Evolutionary conservation across 1,140 invertebrate genomes (phyloP).

Genomic region (Anthonomus grandis): DNA sequence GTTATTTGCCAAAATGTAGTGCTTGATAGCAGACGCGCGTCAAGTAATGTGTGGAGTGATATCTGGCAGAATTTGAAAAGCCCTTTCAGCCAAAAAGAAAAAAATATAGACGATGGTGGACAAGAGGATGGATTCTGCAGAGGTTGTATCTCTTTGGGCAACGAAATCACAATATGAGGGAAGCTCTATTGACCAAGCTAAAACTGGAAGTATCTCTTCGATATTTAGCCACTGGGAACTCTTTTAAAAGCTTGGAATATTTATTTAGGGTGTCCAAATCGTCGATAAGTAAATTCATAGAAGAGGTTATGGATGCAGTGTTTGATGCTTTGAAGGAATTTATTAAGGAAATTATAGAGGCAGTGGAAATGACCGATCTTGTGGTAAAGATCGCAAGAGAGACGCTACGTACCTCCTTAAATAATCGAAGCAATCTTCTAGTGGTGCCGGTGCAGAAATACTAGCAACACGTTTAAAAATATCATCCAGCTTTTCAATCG

Average conservation of each 20-base stretch:
- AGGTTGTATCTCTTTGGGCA: background rate
- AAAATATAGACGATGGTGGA: background rate
- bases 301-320: background rate
- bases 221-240: no score
- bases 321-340: background rate
- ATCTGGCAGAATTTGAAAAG: background rate
- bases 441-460: background rate
- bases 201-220: no score
- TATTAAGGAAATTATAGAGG: background rate
- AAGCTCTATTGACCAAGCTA: no score
- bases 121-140: background rate
- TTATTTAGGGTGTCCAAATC: background rate
- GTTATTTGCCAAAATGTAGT: background rate
- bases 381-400: slow-evolving; percentile 12
- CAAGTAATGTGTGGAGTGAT: background rate
- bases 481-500: slow-evolving; percentile 17
- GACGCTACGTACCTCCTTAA: slow-evolving; percentile 17
- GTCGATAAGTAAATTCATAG: background rate
- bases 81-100: background rate
- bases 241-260: background rate
- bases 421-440: slow-evolving; percentile 22
- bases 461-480: slow-evolving; percentile 6
- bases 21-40: background rate
- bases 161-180: background rate
- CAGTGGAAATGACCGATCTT: slow-evolving; percentile 8